A percentile compares a stretch with the other conserved stretches of the same genome.
phyloP scores from a whole-genome alignment of 2,888 invertebrate genomes.

The Pemphredon lugubris region DNA sequence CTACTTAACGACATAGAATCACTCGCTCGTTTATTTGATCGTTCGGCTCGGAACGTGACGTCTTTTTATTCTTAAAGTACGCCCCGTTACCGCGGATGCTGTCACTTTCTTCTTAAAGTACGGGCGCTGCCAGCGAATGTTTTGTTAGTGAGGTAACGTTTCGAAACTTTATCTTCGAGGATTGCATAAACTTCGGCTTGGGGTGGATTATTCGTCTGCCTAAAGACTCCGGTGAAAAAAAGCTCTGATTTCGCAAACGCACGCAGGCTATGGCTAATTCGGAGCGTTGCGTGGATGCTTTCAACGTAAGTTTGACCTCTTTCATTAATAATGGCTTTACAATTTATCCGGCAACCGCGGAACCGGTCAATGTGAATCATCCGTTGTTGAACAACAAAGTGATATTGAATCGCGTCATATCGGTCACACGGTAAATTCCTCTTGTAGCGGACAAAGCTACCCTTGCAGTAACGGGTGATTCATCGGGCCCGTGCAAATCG shows the following conservation, averaged over 20 bases:
- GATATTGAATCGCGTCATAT: conserved; percentile 34
- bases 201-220: conserved; percentile 12
- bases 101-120: conserved; percentile 49
- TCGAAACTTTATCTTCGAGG: conserved; percentile 32
- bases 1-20: conserved; percentile 21
- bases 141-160: conserved; percentile 47
- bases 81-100: conserved; percentile 18
- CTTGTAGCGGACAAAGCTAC: background rate
- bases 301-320: conserved; percentile 41
- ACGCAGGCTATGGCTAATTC: conserved; percentile 36
- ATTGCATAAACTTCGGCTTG: conserved; percentile 34
- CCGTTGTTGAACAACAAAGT: conserved; percentile 16
- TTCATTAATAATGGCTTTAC: conserved; percentile 1
- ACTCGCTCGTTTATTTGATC: conserved; percentile 1
- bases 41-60: conserved; percentile 28
- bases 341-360: background rate
- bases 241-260: background rate
- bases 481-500: background rate
- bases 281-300: conserved; percentile 25
- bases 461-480: conserved; percentile 4
- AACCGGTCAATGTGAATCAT: conserved; percentile 39
- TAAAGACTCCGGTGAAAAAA: conserved; percentile 4
- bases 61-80: background rate
- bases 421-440: conserved; percentile 12
- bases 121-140: conserved; percentile 51